Conservation (phyloP, 2,113 vertebrate species). For the Sturnira hondurensis region DNA sequence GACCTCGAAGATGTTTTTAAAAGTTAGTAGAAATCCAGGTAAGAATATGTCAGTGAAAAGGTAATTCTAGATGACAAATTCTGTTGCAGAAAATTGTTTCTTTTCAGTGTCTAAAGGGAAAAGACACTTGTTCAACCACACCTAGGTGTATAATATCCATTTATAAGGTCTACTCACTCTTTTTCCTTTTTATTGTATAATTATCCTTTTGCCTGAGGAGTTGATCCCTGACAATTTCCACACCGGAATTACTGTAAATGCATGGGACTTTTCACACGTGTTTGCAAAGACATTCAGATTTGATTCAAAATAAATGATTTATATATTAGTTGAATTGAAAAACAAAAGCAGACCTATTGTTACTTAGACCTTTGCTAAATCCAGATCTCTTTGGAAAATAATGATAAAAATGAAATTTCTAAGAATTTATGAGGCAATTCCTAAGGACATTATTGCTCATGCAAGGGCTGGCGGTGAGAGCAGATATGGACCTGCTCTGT, state of each 20-base stretch:
- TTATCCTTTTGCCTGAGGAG: neutral
- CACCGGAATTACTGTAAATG: neutral
- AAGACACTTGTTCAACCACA: neutral
- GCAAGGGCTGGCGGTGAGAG: neutral
- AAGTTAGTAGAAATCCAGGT: neutral
- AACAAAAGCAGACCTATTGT: neutral
- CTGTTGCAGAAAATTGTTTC: neutral
- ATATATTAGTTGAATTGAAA: neutral
- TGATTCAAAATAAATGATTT: neutral
- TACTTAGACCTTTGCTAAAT: neutral
- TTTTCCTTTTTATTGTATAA: neutral
- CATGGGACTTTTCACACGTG: neutral
- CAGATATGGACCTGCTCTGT: neutral
- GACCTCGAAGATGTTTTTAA: neutral
- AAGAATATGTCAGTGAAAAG: neutral
- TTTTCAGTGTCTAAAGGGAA: neutral
- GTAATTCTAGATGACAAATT: neutral
- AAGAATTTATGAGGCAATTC: neutral
- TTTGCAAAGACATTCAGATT: neutral
- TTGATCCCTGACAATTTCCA: neutral
- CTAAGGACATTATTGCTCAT: neutral
- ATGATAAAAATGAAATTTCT: neutral
- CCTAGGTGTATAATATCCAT: neutral
- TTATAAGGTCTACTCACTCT: neutral
- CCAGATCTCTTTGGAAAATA: neutral